A percentile compares a stretch with the other conserved stretches of the same genome.
phyloP scores from a whole-genome alignment of 2,888 invertebrate genomes.

The Xestia ashworthii region DNA sequence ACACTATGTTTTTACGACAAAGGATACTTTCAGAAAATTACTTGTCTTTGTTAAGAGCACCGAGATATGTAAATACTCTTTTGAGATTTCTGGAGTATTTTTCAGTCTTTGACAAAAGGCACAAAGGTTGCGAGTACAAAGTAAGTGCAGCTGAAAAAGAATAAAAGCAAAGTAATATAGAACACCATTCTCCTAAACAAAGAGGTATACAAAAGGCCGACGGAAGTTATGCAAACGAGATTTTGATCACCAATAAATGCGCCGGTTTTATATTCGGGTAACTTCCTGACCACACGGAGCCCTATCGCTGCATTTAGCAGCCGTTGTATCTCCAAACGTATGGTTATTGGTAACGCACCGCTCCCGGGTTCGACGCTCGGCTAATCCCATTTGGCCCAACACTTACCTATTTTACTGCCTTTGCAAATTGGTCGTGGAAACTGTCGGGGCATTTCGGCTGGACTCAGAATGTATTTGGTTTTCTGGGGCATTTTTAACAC shows the following conservation, averaged over 20 bases:
- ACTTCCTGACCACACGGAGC: constrained; percentile 46
- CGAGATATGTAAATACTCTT: constrained; percentile 42
- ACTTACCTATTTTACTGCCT: constrained; percentile 61
- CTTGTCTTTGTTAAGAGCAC: constrained; percentile 36
- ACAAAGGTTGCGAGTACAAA: constrained; percentile 39
- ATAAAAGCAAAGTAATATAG: constrained; percentile 18
- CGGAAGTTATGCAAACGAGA: constrained; percentile 50
- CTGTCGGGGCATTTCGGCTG: constrained; percentile 44
- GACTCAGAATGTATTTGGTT: constrained; percentile 47
- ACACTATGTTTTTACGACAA: constrained; percentile 48
- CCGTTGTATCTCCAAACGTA: constrained; percentile 49
- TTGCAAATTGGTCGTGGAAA: constrained; percentile 57
- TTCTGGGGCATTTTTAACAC: constrained; percentile 58
- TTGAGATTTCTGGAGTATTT: constrained; percentile 42
- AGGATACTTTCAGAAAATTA: constrained; percentile 51
- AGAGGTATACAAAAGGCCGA: constrained; percentile 31
- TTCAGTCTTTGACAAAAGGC: constrained; percentile 41
- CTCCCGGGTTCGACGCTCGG: constrained; percentile 58
- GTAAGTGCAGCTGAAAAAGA: constrained; percentile 49
- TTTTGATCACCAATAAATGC: constrained; percentile 52
- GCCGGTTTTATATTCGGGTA: constrained; percentile 40
- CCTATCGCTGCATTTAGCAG: constrained; percentile 56
- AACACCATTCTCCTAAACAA: constrained; percentile 34
- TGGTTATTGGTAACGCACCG: constrained; percentile 59
- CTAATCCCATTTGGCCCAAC: constrained; percentile 60